Conservation (phyloP, 2,888 invertebrate genomes). For the Pasiphila rectangulata region DNA sequence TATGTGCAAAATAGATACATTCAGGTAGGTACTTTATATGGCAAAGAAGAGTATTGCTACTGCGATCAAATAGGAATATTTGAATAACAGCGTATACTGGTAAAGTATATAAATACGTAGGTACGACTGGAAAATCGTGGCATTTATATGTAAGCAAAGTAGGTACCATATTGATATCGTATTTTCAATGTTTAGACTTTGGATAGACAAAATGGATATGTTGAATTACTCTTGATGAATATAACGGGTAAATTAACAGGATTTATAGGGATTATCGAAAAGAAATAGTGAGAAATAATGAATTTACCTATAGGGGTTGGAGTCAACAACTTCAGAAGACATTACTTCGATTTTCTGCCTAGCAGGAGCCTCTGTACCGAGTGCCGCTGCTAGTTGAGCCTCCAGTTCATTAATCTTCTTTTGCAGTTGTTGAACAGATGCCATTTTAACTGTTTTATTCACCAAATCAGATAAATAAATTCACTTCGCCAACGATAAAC, state of each 20-base stretch:
- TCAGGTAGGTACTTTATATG: no score
- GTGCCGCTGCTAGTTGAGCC: conserved; percentile 78
- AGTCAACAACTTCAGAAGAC: conserved; percentile 98
- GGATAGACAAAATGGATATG: background rate
- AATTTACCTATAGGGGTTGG: conserved; percentile 96
- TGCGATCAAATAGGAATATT: no score
- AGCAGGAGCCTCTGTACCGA: conserved; percentile 59
- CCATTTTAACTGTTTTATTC: conserved; percentile 70
- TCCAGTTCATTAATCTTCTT: conserved; percentile 84
- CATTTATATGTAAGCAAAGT: no score
- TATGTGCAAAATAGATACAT: no score
- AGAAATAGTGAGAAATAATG: conserved; percentile 8
- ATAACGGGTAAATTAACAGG: background rate
- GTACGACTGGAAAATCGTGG: background rate
- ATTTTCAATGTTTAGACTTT: background rate
- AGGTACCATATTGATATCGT: conserved; percentile 13
- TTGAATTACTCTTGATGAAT: background rate
- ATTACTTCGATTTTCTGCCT: conserved; percentile 91
- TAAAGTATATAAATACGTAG: background rate
- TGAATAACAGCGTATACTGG: no score
- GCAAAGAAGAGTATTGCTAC: no score
- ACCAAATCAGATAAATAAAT: conserved; percentile 8
- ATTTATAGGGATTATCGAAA: background rate
- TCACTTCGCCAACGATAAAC: no score
- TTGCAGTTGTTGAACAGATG: conserved; percentile 81